phyloP scores from a whole-genome alignment of 1,140 invertebrate genomes.

The Drosophila baimaii region DNA sequence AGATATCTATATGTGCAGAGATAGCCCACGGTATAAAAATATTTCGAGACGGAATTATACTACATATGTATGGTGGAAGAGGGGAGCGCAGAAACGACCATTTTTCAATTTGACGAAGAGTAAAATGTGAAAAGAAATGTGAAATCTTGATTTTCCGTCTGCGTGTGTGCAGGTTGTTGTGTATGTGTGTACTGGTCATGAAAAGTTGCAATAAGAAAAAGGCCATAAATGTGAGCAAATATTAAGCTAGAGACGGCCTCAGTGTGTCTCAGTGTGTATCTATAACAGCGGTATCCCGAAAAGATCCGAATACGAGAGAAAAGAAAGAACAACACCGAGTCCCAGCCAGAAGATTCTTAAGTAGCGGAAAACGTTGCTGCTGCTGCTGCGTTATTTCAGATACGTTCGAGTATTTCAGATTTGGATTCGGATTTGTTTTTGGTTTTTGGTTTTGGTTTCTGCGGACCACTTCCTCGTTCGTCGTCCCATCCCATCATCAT shows the following conservation, averaged over 20 bases:
- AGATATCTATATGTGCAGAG: constrained; percentile 38
- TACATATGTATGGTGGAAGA: constrained; percentile 51
- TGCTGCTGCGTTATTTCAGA: constrained; percentile 27
- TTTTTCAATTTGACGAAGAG: constrained; percentile 59
- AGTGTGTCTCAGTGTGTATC: constrained; percentile 42
- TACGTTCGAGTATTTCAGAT: constrained; percentile 23
- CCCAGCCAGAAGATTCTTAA: constrained; percentile 15
- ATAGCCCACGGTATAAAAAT: constrained; percentile 43
- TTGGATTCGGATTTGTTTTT: constrained; percentile 20
- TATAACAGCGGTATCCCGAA: constrained; percentile 44
- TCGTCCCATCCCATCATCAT: constrained; percentile 19
- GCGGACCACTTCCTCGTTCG: constrained; percentile 32
- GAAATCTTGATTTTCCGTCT: constrained; percentile 32
- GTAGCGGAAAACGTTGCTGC: constrained; percentile 7
- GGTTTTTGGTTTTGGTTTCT: constrained; percentile 15
- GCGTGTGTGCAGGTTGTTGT: constrained; percentile 1
- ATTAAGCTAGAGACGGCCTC: constrained; percentile 34
- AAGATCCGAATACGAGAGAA: constrained; percentile 10
- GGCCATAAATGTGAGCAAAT: constrained; percentile 41
- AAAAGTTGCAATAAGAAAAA: constrained; percentile 51
- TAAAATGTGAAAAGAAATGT: constrained; percentile 53
- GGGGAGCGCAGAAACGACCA: constrained; percentile 2
- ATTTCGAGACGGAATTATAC: constrained; percentile 44
- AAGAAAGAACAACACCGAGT: constrained; percentile 4
- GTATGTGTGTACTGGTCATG: constrained; percentile 54